A percentile compares a stretch with the other conserved stretches of the same genome.
Conservation (phyloP, 2,888 invertebrate species). For the Hyppa rectilinea region DNA sequence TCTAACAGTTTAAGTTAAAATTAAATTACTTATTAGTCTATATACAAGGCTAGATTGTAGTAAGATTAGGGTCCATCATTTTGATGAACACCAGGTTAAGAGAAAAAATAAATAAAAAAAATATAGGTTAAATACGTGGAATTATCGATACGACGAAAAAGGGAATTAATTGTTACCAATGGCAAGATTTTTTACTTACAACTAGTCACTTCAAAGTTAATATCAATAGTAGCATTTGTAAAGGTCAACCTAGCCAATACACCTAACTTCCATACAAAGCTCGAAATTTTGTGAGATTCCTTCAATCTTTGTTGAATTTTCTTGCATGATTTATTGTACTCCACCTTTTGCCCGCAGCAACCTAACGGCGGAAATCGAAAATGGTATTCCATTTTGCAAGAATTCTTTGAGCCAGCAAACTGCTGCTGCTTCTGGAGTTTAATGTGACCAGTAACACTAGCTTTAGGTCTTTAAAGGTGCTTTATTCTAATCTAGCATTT, state of each 20-base stretch:
- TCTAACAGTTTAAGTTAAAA: no score
- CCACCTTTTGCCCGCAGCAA: constrained; percentile 22
- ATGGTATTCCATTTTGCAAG: constrained; percentile 34
- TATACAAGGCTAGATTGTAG: no score
- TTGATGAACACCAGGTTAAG: no score
- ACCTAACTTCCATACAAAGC: background rate
- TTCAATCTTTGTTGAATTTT: constrained; percentile 7
- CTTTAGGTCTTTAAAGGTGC: background rate
- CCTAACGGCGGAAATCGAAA: constrained; percentile 44
- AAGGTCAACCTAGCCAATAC: background rate
- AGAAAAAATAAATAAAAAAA: no score
- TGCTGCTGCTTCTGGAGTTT: constrained; percentile 9
- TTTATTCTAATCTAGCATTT: no score
- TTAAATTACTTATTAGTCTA: no score
- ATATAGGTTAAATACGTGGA: background rate
- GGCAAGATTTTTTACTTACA: background rate
- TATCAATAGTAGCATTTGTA: background rate
- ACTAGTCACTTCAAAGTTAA: background rate
- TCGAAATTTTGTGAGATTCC: background rate
- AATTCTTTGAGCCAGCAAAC: constrained; percentile 3
- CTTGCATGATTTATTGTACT: constrained; percentile 23
- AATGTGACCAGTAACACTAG: background rate
- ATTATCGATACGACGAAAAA: background rate
- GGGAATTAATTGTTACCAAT: no score
- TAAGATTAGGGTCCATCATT: no score